These are phyloP conservation scores for Tenodera sinensis DNA, from an alignment of 2,888 invertebrate genomes.

Conservation along the genomic window DNA sequence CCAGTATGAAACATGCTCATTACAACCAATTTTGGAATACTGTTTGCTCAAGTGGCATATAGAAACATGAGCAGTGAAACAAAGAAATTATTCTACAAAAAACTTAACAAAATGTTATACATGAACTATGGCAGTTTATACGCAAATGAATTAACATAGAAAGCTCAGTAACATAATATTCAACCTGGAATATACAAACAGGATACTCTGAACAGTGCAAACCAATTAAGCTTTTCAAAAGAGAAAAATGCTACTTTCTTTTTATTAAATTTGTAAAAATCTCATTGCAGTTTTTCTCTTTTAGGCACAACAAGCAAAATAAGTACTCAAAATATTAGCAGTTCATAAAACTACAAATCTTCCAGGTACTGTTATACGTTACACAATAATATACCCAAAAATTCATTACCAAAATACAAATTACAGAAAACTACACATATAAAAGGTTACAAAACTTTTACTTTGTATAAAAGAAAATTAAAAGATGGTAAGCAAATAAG, in stretches of 20 bases:
- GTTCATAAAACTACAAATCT: neutral
- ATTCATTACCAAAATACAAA: neutral
- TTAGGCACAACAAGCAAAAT: neutral
- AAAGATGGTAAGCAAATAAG: neutral
- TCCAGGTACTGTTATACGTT: neutral
- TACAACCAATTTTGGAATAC: neutral
- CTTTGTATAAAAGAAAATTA: neutral
- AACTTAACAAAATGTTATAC: neutral
- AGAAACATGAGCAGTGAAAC: neutral
- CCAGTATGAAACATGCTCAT: neutral
- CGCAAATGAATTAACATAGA: neutral
- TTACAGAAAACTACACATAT: neutral
- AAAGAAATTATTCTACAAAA: neutral
- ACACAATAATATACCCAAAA: neutral
- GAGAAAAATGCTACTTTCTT: conserved; percentile 23
- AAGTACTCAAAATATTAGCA: neutral
- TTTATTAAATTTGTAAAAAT: conserved; percentile 13
- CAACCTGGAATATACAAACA: neutral
- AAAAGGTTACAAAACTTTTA: neutral
- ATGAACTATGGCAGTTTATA: neutral
- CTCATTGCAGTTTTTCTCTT: neutral
- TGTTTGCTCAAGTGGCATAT: neutral
- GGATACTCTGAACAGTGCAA: neutral
- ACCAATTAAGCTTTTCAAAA: neutral
- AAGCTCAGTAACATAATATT: neutral